Base-by-base conservation (phyloP, 2,113 vertebrate genomes). In the Bos indicus region DNA sequence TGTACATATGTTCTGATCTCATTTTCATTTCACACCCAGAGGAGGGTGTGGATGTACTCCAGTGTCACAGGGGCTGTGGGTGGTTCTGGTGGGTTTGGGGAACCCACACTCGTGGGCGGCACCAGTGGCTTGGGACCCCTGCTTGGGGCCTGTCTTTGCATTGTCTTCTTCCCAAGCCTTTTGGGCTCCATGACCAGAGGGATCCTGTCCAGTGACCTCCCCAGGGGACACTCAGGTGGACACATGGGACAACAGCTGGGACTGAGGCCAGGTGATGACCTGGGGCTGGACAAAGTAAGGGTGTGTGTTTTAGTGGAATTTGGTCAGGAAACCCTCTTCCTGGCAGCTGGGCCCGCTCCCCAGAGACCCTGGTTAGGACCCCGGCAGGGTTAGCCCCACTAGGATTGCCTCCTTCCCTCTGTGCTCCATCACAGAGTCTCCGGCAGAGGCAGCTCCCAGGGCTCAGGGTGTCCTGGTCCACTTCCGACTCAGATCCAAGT, bases 221-320 rank as follows among this genome's bases (percentile, higher is more conserved):
- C 36, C 30, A 5, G 40, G 64, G 10, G 15, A 40, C 36, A 4
- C 15, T 5, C 1, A 25, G 17, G 60, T 9, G 25, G 64, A 84
- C 78, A 64, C 83, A 40, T 0, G 1, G 46, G 25, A 23, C 17
- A 21, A 46, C 43, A 25, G 36, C 10, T 3, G 16, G 26, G 59
- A 36, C 28, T 8, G 71, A 46, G 54, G n/a, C 90, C 90, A 59
- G 15, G 19, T 5, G 52, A 15, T 5, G 59, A 33, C 51, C 6
- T 21, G 19, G 10, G 46, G 33, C 57, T 3, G 2, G 43, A 2
- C 2, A 1, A 46, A n/a, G 57, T 11, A 0, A 12, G 2, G 33
- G 23, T 3, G 60, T 54, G 16, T 4, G 0, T 7, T 52, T 52
- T 13, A 28, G 52, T 30, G 60, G 5, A 5, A 6, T 0, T 2